phyloP scores from a whole-genome alignment of 2,797 vertebrate genomes.

The Aeoliscus strigatus region DNA sequence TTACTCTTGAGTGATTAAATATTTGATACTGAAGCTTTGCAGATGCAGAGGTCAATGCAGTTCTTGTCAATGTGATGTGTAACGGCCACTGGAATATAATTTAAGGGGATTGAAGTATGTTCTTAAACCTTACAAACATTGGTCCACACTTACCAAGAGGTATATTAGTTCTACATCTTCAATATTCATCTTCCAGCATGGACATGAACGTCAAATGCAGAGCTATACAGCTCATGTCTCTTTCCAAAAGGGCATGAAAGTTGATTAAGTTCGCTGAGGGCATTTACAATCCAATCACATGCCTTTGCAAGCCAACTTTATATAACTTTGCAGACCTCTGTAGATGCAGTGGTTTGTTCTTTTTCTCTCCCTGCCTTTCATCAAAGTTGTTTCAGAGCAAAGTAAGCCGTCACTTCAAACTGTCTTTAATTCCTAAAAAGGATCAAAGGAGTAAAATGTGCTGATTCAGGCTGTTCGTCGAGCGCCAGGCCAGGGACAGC shows the following conservation, averaged over 20 bases:
- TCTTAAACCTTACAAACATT: too few species aligned
- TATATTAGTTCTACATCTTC: too few species aligned
- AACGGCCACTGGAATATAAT: too few species aligned
- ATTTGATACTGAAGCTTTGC: too few species aligned
- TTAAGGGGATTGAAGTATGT: too few species aligned
- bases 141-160: too few species aligned
- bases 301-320: neutral
- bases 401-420: conserved; percentile 32
- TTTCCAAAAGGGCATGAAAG: neutral
- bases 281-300: neutral
- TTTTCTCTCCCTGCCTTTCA: neutral
- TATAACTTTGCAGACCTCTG: neutral
- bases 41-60: too few species aligned
- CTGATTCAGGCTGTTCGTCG: conserved; percentile 54
- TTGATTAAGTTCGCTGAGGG: neutral
- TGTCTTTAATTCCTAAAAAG: conserved; percentile 35
- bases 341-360: neutral
- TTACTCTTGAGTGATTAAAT: too few species aligned
- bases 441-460: conserved; percentile 71
- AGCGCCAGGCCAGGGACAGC: conserved; percentile 44
- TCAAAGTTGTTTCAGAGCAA: conserved; percentile 3
- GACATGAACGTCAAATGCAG: too few species aligned
- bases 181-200: too few species aligned
- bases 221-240: neutral
- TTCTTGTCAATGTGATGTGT: too few species aligned